phyloP scores from a whole-genome alignment of 2,888 invertebrate genomes.

The Drosophila helvetica region DNA sequence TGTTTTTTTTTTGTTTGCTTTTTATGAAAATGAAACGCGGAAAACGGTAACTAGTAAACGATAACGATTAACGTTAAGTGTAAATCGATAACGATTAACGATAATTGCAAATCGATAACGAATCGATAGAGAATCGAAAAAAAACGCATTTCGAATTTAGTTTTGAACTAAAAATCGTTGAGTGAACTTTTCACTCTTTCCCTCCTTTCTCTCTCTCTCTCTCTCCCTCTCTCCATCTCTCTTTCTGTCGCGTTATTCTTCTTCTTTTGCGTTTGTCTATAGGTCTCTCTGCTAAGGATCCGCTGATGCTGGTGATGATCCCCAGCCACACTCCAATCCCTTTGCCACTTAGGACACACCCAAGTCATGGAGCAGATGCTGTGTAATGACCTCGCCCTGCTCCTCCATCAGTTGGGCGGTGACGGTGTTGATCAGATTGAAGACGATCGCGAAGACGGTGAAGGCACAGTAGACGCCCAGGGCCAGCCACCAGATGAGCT shows the following conservation, averaged over 20 bases:
- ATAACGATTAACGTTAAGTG: slow-evolving; percentile 19
- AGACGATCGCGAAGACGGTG: slow-evolving; percentile 95
- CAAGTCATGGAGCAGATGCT: slow-evolving; percentile 84
- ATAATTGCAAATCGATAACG: slow-evolving; percentile 45
- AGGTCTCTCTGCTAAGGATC: slow-evolving; percentile 20
- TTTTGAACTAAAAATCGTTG: slow-evolving; percentile 70
- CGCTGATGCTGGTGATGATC: slow-evolving; percentile 52
- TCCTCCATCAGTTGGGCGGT: slow-evolving; percentile 84
- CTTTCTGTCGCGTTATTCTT: slow-evolving; percentile 1
- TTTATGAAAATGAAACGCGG: slow-evolving; percentile 57
- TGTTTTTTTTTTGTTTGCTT: slow-evolving; percentile 30
- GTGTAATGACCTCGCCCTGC: slow-evolving; percentile 83
- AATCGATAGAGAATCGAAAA: slow-evolving; percentile 49
- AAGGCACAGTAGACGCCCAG: slow-evolving; percentile 96
- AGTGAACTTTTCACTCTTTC: slow-evolving; percentile 46
- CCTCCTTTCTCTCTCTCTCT: slow-evolving; percentile 11
- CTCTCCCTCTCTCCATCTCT: slow-evolving; percentile 25
- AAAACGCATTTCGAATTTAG: slow-evolving; percentile 67
- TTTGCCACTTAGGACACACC: slow-evolving; percentile 82
- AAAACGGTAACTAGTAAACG: neutral
- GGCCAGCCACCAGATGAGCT: slow-evolving; percentile 97
- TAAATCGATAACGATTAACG: slow-evolving; percentile 49
- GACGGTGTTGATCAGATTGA: slow-evolving; percentile 89
- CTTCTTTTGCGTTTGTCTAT: slow-evolving; percentile 21
- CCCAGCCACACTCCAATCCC: slow-evolving; percentile 3